Base-by-base conservation (phyloP, 1,140 invertebrate genomes). In the Uloborus diversus region DNA sequence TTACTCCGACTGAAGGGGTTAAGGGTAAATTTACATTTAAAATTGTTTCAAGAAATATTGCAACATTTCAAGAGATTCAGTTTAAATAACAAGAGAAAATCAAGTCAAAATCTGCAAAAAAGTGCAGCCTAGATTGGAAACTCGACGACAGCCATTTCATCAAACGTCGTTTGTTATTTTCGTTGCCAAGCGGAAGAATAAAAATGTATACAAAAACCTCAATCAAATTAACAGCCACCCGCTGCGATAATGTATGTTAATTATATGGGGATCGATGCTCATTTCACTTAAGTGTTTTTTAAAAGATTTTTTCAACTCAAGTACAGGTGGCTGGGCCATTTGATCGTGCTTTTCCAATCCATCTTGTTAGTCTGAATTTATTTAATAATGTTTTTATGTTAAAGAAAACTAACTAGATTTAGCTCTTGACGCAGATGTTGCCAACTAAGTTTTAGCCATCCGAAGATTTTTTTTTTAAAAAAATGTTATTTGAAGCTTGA, bases 221-320 rank as follows among this genome's bases (percentile, higher is more conserved):
- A 75, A 59, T 53, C 5, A 33, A 2, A 59, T 23, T 56, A 25
- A 11, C 13, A 53, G n/a, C 13, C 33, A 32, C 37, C 27, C 37
- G 14, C 42, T 59, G 30, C 37, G 28, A 27, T 75, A 75, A 75
- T 75, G 37, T 47, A 75, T 75, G 71, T 64, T 75, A 75, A 75
- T 75, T 59, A 75, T 35, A 49, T 61, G 23, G 51, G 20, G 71
- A 64, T 75, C 71, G 71, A 75, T 75, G 20, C 28, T 42, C 35
- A 61, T 61, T 73, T 73, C 30, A 37, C 33, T 47, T 64, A 64
- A 75, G 71, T 75, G 71, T 61, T 75, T 73, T 70, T 73, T 61
- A 42, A 73, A 49, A 35, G 53, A 30, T 47, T 30, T 64, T 51
- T 30, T 51, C 27, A 23, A 14, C 61, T 7, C 33, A 3, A 17